Conservation (phyloP, 2,888 invertebrate genomes). For the Formica aserva region DNA sequence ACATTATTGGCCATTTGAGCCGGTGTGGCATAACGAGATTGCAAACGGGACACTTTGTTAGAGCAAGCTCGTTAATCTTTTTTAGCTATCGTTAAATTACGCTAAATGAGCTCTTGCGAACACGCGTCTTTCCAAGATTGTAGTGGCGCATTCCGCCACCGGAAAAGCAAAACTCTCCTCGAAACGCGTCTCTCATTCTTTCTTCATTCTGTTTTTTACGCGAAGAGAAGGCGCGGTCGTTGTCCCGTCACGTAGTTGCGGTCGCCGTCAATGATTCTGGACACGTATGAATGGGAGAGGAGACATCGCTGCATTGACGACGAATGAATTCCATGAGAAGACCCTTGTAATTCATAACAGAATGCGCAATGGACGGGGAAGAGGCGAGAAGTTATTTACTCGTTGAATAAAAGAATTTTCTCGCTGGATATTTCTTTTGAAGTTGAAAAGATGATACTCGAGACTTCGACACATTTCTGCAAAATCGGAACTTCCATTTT, state of each 20-base stretch:
- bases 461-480: not conserved
- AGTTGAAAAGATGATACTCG: not conserved
- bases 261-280: conserved; percentile 55
- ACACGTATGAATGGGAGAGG: conserved; percentile 57
- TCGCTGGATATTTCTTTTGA: not conserved
- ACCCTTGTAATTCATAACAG: conserved; percentile 43
- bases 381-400: conserved; percentile 18
- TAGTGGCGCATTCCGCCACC: not conserved
- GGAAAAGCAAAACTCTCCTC: conserved; percentile 6
- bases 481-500: not conserved
- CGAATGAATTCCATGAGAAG: conserved; percentile 43
- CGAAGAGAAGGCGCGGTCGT: conserved; percentile 28
- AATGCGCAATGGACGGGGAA: not conserved
- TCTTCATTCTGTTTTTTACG: conserved; percentile 20
- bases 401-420: conserved; percentile 41
- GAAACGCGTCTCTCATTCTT: not conserved
- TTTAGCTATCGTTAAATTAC: conserved; percentile 19
- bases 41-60: conserved; percentile 9
- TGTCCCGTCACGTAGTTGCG: conserved; percentile 56
- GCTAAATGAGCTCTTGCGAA: not conserved
- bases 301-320: conserved; percentile 29
- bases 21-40: conserved; percentile 45
- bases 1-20: conserved; percentile 53
- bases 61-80: conserved; percentile 19
- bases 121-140: conserved; percentile 3